Conservation (phyloP, 2,113 vertebrate genomes). For the Tachysurus vachellii region DNA sequence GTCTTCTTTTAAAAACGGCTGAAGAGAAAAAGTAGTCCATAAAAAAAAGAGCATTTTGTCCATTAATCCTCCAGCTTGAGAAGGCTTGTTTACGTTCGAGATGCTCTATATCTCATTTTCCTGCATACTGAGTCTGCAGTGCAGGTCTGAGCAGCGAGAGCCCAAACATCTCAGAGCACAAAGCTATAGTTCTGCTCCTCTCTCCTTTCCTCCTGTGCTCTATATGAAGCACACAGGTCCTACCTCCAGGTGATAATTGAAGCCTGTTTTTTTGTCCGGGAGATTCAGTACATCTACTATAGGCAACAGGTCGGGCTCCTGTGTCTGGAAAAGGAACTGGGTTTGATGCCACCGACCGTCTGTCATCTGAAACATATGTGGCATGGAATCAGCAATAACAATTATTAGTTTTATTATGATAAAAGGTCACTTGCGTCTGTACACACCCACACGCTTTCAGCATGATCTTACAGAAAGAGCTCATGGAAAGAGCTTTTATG, state of each 20-base stretch:
- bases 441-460: background rate
- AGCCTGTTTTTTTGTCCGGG: constrained; percentile 74
- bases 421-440: background rate
- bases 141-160: constrained; percentile 48
- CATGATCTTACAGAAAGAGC: background rate
- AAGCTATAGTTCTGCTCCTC: background rate
- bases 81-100: constrained; percentile 56
- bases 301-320: constrained; percentile 87
- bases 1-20: constrained; percentile 11
- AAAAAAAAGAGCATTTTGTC: constrained; percentile 59
- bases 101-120: constrained; percentile 44
- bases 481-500: background rate
- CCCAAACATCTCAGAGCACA: constrained; percentile 1
- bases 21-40: constrained; percentile 54
- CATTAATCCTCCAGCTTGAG: constrained; percentile 50
- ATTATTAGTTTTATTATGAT: background rate
- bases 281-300: constrained; percentile 84
- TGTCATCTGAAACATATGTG: constrained; percentile 74
- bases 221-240: constrained; percentile 93
- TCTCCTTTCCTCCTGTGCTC: constrained; percentile 36
- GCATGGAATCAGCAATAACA: background rate
- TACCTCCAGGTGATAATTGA: constrained; percentile 87
- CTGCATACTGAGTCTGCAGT: constrained; percentile 62
- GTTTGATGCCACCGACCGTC: constrained; percentile 92
- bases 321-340: constrained; percentile 85